These are phyloP conservation scores for Himalopsyche anomala DNA, from an alignment of 2,888 invertebrate genomes.

Conservation along the genomic window DNA sequence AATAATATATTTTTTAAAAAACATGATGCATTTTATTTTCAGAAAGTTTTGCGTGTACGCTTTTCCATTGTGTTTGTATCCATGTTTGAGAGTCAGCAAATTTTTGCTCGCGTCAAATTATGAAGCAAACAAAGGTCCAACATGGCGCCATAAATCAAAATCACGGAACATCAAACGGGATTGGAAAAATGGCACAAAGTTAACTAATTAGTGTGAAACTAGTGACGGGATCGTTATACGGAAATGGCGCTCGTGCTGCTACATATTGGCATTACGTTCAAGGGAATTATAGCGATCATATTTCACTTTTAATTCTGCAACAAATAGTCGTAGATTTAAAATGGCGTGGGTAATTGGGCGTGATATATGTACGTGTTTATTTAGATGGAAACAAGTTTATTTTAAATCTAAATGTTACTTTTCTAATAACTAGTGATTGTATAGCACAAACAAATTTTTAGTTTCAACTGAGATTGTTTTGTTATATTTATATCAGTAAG, in stretches of 20 bases:
- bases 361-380: not conserved
- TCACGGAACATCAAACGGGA: not conserved
- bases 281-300: conserved; percentile 46
- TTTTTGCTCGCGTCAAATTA: not conserved
- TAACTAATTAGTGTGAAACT: conserved; percentile 14
- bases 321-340: not conserved
- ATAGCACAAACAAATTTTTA: too few relatives aligned
- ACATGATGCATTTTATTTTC: too few relatives aligned
- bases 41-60: too few relatives aligned
- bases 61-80: too few relatives aligned
- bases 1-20: too few relatives aligned
- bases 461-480: too few relatives aligned
- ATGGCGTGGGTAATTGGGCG: not conserved
- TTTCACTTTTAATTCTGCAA: conserved; percentile 45
- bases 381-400: not conserved
- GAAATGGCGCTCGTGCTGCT: conserved; percentile 32
- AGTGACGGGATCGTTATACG: conserved; percentile 41
- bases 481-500: too few relatives aligned
- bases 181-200: not conserved
- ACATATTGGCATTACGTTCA: conserved; percentile 22
- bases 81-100: too few relatives aligned
- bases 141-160: not conserved
- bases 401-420: not conserved
- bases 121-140: not conserved
- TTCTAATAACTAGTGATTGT: too few relatives aligned